Evolutionary conservation across 2,113 vertebrate genomes (phyloP), one percentile per base, ranked within the genome.

Genomic region (Tragelaphus imberbis): DNA sequence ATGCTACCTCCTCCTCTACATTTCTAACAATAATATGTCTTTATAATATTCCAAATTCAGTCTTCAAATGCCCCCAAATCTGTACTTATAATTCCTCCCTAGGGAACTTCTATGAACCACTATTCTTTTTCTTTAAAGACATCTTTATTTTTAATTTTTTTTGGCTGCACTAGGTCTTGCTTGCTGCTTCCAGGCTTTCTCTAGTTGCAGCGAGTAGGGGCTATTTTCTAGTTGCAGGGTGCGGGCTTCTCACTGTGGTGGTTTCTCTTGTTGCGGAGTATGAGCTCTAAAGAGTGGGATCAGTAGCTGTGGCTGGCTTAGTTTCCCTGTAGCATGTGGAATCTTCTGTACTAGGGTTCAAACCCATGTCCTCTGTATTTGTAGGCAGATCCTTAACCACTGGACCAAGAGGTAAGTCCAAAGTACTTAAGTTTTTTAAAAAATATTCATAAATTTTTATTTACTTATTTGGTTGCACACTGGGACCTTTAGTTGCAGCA

Each of bases 31-130:
- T 3, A n/a, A 30, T 68, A 56, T 51, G 4, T 88, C 86, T 92
- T 97, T 81, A 92, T 4, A 91, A 85, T 77, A 96, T 75, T 87
- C 21, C 68, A 94, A 92, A 88, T 95, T 96, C 71, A 96, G 56
- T 95, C 61, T 97, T 95, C 61, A 94, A 27, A 89, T 68, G n/a
- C 2, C 82, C 21, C 95, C 16, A 95, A 56, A 80, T 77, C 53
- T 93, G 21, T 90, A 94, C 10, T 96, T 97, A 40, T 53, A 90
- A 88, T 85, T 88, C 33, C 2, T 94, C 58, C 16, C 63, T 55
- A 84, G 2, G 21, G 36, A 92, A 47, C 79, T 94, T 96, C 84
- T 96, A 91, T 88, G 63, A 88, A 81, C 47, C 10, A 40, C 5
- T 71, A 71, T 12, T 40, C 19, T 23, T 71, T 12, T 40, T 71